These are phyloP conservation scores for Brachyptera risi DNA, from an alignment of 2,888 invertebrate genomes.

Conservation along the genomic window DNA sequence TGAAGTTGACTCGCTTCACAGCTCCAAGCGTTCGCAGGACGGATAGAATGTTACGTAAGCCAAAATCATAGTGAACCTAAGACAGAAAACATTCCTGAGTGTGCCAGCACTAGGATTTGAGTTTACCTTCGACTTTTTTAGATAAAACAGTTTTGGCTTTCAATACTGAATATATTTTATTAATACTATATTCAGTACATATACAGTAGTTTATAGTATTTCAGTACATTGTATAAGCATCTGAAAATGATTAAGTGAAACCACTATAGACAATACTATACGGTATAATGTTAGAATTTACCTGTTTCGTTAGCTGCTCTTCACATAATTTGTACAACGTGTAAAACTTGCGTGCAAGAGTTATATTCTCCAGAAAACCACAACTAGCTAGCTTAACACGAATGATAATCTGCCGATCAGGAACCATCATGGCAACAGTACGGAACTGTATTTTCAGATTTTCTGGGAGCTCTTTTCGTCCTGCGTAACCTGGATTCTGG, in stretches of 20 bases:
- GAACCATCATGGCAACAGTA: constrained; percentile 98
- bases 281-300: too few relatives aligned
- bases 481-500: constrained; percentile 96
- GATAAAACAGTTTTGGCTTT: too few relatives aligned
- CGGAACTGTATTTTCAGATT: constrained; percentile 97
- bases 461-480: constrained; percentile 92
- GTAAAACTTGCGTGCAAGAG: constrained; percentile 91
- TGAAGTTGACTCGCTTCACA: constrained; percentile 83
- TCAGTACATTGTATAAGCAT: too few relatives aligned
- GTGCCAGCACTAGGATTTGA: neutral
- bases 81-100: too few relatives aligned
- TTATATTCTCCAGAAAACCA: constrained; percentile 93
- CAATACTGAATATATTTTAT: too few relatives aligned
- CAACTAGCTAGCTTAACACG: constrained; percentile 93
- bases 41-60: constrained; percentile 90
- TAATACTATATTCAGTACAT: too few relatives aligned
- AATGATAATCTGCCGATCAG: constrained; percentile 95
- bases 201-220: too few relatives aligned
- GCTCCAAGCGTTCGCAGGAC: constrained; percentile 90
- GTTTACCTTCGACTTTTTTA: neutral
- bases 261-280: too few relatives aligned
- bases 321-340: constrained; percentile 95
- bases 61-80: constrained; percentile 95
- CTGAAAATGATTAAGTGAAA: too few relatives aligned
- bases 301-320: constrained; percentile 95